Evolutionary conservation across 2,113 vertebrate species (phyloP).

Genomic region (Dinomys branickii): DNA sequence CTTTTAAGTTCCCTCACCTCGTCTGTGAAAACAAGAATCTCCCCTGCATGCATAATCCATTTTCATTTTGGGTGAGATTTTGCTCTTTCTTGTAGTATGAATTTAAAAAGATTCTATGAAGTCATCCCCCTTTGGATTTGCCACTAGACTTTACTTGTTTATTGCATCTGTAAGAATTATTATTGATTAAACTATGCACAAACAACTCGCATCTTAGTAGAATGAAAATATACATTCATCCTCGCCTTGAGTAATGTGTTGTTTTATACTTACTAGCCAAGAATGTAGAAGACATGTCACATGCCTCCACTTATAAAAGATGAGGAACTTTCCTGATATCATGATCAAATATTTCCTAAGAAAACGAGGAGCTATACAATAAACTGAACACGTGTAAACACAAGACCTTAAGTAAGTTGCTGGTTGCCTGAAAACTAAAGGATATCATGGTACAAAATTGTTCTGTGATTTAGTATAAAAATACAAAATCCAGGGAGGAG

Average conservation of each 20-base stretch:
- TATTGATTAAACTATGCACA: background rate
- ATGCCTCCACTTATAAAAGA: background rate
- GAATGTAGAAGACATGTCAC: background rate
- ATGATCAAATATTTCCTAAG: background rate
- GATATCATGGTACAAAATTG: background rate
- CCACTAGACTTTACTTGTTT: background rate
- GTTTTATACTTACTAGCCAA: background rate
- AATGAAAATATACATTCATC: background rate
- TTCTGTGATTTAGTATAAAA: conserved; percentile 56
- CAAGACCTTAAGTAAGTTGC: background rate
- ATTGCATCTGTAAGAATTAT: background rate
- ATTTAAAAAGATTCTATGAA: background rate
- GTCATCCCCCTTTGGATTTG: background rate
- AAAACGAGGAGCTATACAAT: conserved; percentile 47
- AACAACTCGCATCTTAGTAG: background rate
- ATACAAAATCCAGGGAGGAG: background rate
- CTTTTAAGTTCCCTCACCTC: background rate
- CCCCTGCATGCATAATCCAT: background rate
- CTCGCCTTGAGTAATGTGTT: background rate
- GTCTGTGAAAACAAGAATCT: background rate
- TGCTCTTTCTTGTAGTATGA: background rate
- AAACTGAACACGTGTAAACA: background rate
- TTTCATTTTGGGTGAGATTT: background rate
- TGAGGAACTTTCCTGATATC: conserved; percentile 8
- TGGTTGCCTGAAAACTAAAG: conserved; percentile 27